Conservation (phyloP, 92 coral and sea anemone genomes). For the Pocillopora grandis region DNA sequence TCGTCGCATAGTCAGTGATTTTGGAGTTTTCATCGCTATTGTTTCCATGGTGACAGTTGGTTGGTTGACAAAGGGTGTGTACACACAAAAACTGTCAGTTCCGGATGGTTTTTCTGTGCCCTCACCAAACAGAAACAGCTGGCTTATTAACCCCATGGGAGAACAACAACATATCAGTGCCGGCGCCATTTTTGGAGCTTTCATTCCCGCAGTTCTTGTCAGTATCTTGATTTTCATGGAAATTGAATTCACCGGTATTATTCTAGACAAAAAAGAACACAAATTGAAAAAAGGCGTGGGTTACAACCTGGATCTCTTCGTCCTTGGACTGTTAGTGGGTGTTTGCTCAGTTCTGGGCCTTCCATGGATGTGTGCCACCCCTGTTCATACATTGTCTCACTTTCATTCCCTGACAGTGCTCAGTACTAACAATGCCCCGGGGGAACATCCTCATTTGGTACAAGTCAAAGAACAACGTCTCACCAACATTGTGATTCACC, state of each 20-base stretch:
- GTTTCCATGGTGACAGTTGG: constrained; percentile 87
- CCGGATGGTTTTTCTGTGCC: constrained; percentile 81
- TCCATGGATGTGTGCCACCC: constrained; percentile 99
- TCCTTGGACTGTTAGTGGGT: constrained; percentile 88
- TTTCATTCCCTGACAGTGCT: constrained; percentile 86
- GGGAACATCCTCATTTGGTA: constrained; percentile 82
- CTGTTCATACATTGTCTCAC: constrained; percentile 96
- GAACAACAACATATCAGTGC: constrained; percentile 53
- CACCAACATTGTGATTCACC: constrained; percentile 89
- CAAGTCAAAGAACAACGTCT: constrained; percentile 95
- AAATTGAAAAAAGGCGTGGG: constrained; percentile 97
- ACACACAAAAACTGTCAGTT: constrained; percentile 73
- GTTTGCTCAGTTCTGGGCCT: constrained; percentile 89
- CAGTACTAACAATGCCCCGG: constrained; percentile 94
- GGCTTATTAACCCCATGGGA: constrained; percentile 97
- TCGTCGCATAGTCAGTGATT: constrained; percentile 89
- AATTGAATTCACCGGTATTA: constrained; percentile 91
- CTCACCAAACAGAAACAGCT: constrained; percentile 70
- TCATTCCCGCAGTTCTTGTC: constrained; percentile 91
- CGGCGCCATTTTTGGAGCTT: constrained; percentile 71
- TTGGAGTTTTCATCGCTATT: constrained; percentile 93
- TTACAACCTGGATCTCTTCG: constrained; percentile 90
- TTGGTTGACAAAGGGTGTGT: constrained; percentile 65
- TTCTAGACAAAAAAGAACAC: constrained; percentile 95
- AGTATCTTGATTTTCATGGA: constrained; percentile 98